Evolutionary conservation across 2,888 invertebrate species (phyloP), one percentile per base, ranked within the genome.

Genomic region (Meloe dianella): DNA sequence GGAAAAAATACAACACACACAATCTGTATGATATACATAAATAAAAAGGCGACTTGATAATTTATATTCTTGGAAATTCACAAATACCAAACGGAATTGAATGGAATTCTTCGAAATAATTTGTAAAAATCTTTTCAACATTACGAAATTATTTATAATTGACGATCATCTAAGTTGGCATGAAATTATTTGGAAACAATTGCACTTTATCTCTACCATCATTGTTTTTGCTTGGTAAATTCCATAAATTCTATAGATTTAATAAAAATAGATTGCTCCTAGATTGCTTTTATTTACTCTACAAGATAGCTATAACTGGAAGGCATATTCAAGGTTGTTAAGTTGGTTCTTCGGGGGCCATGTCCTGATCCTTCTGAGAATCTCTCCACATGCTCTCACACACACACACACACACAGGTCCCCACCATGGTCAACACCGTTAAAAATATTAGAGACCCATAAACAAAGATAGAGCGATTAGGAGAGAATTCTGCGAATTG

Each of bases 41-140:
- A 14, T 1, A 47, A 20, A 20, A 47, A 47, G 62, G 59, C 61
- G 66, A 60, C 66, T 60, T 32, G 30, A 61, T 69, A 64, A 61
- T 69, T 24, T 69, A 59, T 64, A 66, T 69, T 69, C 68, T 68
- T 41, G 60, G 68, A 68, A 68, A 65, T 65, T 65, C 63, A 65
- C 65, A 65, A 68, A 68, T 68, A 63, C 68, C 68, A 68, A 62
- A 65, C 68, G 65, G 68, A 68, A 65, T 68, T 68, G 63, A 68
- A 65, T 51, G 57, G 57, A 60, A 41, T 68, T 68, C 68, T 58
- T 56, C 27, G 68, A 47, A 68, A 68, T 51, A 10, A 20, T 47
- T 57, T 60, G 63, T 62, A 66, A 63, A n/a, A 47, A 47, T 47
- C 47, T 22, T 47, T 65, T 66, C n/a, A 47, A 59, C 60, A 29